A percentile compares a stretch with the other conserved stretches of the same genome.
Evolutionary conservation across 2,797 vertebrate genomes (phyloP).

Genomic region (Synaphobranchus kaupii): DNA sequence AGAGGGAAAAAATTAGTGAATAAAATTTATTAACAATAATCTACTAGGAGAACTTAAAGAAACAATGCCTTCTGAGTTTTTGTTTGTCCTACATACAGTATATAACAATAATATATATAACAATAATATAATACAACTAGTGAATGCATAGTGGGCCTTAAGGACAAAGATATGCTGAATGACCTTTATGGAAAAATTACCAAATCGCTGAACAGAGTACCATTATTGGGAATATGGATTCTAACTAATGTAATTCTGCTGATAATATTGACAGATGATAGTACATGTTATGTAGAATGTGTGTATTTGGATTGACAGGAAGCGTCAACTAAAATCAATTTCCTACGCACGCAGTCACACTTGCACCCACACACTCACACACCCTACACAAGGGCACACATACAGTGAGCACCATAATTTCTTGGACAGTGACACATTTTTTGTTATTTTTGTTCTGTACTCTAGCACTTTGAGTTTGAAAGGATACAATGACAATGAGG

Average conservation of each 20-base stretch:
- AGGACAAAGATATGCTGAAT: background rate
- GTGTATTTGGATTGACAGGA: background rate
- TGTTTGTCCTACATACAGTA: background rate
- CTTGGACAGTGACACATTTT: too few relatives aligned
- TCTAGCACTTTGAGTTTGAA: too few relatives aligned
- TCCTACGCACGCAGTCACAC: background rate
- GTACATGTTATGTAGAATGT: background rate
- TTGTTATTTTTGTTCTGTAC: too few relatives aligned
- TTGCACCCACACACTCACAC: background rate
- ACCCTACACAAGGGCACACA: background rate
- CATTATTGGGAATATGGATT: background rate
- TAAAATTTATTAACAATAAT: background rate
- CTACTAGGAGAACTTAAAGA: background rate
- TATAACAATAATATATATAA: conserved; percentile 54
- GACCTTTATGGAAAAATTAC: conserved; percentile 7
- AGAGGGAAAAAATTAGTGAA: background rate
- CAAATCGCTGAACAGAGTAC: background rate
- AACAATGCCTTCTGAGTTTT: conserved; percentile 49
- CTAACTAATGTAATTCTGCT: conserved; percentile 6
- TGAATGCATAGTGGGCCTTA: background rate
- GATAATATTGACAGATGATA: conserved; percentile 1
- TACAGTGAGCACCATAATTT: background rate
- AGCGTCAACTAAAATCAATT: background rate
- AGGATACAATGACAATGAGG: too few relatives aligned
- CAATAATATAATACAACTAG: background rate